Evolutionary conservation across 2,888 invertebrate genomes (phyloP).

Genomic region (Hydrotaea diabolus): DNA sequence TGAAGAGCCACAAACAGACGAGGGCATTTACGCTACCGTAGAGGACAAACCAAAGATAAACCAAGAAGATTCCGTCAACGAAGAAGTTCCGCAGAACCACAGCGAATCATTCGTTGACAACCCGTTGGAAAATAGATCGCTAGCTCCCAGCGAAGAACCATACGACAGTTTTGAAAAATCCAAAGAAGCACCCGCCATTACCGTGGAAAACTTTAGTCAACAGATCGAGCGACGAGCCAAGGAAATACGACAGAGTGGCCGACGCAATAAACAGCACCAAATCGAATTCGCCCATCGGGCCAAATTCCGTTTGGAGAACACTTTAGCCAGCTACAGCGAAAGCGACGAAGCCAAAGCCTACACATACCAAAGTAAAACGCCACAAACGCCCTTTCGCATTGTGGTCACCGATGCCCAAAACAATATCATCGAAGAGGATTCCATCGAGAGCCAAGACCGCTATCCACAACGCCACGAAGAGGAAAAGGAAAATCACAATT

Average conservation of each 20-base stretch:
- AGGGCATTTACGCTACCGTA: not conserved
- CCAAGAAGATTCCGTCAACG: not conserved
- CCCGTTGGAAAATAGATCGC: not conserved
- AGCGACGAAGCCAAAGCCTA: slow-evolving; percentile 53
- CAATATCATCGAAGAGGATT: slow-evolving; percentile 79
- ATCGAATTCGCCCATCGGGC: slow-evolving; percentile 64
- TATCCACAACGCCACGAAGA: not conserved
- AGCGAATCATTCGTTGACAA: not conserved
- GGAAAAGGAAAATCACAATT: slow-evolving; percentile 52
- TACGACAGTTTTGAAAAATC: slow-evolving; percentile 71
- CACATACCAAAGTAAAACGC: slow-evolving; percentile 37
- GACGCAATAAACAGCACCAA: slow-evolving; percentile 58
- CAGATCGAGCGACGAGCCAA: slow-evolving; percentile 76
- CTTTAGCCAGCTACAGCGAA: slow-evolving; percentile 48
- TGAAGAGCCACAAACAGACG: not conserved
- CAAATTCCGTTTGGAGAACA: slow-evolving; percentile 63
- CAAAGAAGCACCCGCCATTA: slow-evolving; percentile 77
- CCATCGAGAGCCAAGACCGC: slow-evolving; percentile 70
- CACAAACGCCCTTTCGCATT: slow-evolving; percentile 73
- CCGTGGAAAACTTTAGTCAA: slow-evolving; percentile 76
- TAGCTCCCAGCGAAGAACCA: slow-evolving; percentile 33
- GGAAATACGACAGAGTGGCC: slow-evolving; percentile 71
- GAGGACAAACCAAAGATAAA: not conserved
- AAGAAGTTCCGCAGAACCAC: not conserved
- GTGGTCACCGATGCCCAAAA: slow-evolving; percentile 80